Evolutionary conservation across 2,797 vertebrate species (phyloP), one percentile per base, ranked within the genome.

Genomic region (Syndactyla subalaris): DNA sequence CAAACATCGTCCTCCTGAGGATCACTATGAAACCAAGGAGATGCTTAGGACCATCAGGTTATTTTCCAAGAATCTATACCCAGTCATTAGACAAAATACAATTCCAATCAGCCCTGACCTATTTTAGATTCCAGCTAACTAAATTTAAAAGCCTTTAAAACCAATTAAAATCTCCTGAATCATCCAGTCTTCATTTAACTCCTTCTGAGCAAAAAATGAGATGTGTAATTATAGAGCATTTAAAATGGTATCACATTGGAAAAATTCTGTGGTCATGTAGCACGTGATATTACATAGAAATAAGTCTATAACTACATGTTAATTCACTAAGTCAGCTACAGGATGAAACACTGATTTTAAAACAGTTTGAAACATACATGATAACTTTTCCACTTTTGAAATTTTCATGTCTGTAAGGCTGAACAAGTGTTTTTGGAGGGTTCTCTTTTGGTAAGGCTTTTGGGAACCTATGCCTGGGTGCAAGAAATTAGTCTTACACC

Each of bases 91-190:
- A 71, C 34, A 85, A 92, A 93, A 85, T 54, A 81, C 54, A 93
- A 70, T 63, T 91, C 61, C 72, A 80, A 24, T 57, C 75, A 85
- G 38, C 27, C 39, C 57, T 77, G 72, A 49, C 75, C 75, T 88
- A 49, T 48, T 80, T 93, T 65, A 85, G 38, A 71, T 88, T 83
- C 58, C 65, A 77, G 14, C 58, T 65, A 86, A 75, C 48, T 80
- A 82, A 70, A 89, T 91, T 87, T 61, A 70, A 94, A 92, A 89
- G 22, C 18, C 52, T 92, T 80, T 82, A 80, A 71, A 93, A 45
- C 38, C 23, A 76, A 48, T 65, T 65, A 67, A 93, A 76, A 39
- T 67, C 45, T 89, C 59, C 52, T 15, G 24, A 61, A 68, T 89
- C 57, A 80, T 55, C 23, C 49, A 54, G 45, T 46, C 49, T 65